Conservation (phyloP, 2,888 invertebrate species). For the Anorthoa munda region DNA sequence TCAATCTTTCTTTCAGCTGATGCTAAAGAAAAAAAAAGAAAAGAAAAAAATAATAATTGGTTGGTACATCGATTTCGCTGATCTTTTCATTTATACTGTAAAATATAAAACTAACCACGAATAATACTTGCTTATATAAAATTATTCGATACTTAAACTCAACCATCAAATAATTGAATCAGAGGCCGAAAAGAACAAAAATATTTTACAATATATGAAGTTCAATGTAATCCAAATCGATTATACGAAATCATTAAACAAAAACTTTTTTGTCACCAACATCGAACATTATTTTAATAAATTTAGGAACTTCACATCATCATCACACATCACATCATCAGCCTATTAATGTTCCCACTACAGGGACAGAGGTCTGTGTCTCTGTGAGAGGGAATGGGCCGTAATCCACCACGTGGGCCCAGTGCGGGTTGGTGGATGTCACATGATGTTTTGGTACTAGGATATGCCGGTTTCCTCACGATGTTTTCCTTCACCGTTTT, state of each 20-base stretch:
- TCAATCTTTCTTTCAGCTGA: neutral
- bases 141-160: neutral
- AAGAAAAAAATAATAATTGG: neutral
- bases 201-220: neutral
- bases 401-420: too few relatives aligned
- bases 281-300: neutral
- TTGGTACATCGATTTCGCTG: neutral
- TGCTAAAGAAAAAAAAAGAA: too few relatives aligned
- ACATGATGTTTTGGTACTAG: too few relatives aligned
- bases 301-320: conserved; percentile 41
- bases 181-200: neutral
- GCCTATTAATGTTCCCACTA: too few relatives aligned
- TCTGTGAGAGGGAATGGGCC: too few relatives aligned
- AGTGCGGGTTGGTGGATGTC: too few relatives aligned
- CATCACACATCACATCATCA: too few relatives aligned
- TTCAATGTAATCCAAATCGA: neutral
- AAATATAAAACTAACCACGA: neutral
- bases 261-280: too few relatives aligned
- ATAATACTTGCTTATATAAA: neutral
- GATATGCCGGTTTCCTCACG: too few relatives aligned
- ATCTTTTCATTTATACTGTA: neutral
- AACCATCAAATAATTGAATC: neutral
- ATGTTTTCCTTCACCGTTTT: too few relatives aligned
- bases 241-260: neutral
- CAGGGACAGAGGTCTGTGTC: too few relatives aligned